phyloP scores from a whole-genome alignment of 37 sponge, comb jelly and placozoan species.

The Halichondria panicea region DNA sequence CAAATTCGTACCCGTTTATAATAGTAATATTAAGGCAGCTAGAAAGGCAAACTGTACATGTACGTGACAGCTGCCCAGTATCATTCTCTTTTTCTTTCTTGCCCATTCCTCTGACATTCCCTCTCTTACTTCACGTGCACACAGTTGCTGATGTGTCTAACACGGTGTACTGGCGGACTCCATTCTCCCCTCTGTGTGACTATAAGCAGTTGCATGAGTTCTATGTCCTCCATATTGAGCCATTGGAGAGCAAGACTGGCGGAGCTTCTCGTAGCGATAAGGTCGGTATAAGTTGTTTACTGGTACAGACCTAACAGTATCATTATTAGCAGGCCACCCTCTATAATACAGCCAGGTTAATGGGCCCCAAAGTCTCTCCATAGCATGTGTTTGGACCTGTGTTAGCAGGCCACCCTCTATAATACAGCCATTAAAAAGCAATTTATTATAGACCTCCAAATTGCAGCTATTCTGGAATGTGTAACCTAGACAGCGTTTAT shows the following conservation, averaged over 20 bases:
- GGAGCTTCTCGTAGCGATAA: conserved; percentile 10
- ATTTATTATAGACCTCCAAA: background rate
- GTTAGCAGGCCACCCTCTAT: too few relatives aligned
- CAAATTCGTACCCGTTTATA: too few relatives aligned
- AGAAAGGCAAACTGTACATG: too few relatives aligned
- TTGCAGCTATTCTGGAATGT: background rate
- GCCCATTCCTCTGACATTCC: background rate
- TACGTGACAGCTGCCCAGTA: too few relatives aligned
- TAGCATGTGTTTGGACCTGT: too few relatives aligned
- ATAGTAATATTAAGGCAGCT: too few relatives aligned
- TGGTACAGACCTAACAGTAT: background rate
- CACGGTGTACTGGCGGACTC: conserved; percentile 74
- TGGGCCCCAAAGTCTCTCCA: background rate
- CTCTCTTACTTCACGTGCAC: background rate
- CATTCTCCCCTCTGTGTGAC: conserved; percentile 77
- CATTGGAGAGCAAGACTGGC: conserved; percentile 2
- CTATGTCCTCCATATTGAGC: conserved; percentile 85
- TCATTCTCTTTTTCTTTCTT: background rate
- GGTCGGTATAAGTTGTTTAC: background rate
- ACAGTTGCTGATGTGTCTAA: conserved; percentile 71
- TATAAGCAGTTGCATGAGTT: conserved; percentile 81
- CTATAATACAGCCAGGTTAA: background rate
- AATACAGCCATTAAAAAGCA: too few relatives aligned
- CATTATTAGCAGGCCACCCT: background rate
- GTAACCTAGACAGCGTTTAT: too few relatives aligned